Conservation (phyloP, 2,113 vertebrate genomes). For the Jacana jacana region DNA sequence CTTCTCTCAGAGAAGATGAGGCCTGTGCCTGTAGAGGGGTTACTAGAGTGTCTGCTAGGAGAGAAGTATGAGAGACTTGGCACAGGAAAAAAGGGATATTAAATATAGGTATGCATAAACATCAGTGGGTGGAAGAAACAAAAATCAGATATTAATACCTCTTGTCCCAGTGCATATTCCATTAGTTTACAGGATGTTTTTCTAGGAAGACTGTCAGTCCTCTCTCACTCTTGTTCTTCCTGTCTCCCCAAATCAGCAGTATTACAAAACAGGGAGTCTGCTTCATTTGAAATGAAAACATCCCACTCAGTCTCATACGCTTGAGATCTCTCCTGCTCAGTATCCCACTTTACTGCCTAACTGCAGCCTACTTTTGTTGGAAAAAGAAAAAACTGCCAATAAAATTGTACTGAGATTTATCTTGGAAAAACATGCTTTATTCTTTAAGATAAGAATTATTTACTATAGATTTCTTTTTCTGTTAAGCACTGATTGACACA, state of each 20-base stretch:
- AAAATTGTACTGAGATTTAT: background rate
- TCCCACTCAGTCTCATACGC: background rate
- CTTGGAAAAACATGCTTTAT: background rate
- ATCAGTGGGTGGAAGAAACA: background rate
- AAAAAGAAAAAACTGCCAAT: background rate
- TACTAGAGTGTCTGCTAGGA: background rate
- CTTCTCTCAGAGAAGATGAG: background rate
- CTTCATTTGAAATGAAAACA: background rate
- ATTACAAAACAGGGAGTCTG: background rate
- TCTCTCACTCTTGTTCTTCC: fast-evolving
- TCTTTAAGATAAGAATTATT: background rate
- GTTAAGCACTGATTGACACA: background rate
- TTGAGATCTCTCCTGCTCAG: background rate
- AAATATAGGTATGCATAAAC: background rate
- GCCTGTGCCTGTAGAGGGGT: background rate
- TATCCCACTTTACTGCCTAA: background rate
- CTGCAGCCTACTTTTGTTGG: background rate
- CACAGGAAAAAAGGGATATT: background rate
- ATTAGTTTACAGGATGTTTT: background rate
- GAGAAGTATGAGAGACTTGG: background rate
- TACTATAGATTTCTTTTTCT: background rate
- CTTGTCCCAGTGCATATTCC: background rate
- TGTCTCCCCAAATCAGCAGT: background rate
- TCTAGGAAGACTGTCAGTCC: background rate
- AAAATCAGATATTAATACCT: background rate